Percentiles rank a stretch among this genome's conserved stretches.
These are phyloP conservation scores for Panulirus ornatus DNA, from an alignment of 1,140 invertebrate species.

Conservation along the genomic window DNA sequence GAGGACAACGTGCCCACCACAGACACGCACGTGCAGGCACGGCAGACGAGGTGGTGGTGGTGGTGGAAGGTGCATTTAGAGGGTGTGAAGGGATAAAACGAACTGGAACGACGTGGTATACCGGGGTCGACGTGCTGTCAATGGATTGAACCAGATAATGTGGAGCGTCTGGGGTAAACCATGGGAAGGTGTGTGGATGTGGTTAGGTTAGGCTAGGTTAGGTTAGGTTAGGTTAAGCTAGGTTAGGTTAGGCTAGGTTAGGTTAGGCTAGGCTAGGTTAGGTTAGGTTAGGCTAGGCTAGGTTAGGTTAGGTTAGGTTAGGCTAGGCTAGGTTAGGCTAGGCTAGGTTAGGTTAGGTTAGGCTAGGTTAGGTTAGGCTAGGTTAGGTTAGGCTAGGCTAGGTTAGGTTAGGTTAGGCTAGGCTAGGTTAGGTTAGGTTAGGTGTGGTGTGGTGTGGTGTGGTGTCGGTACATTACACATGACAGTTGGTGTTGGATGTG, in stretches of 20 bases:
- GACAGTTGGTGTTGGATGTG: background rate
- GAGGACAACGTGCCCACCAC: no score
- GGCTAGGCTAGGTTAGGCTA: slow-evolving; percentile 16
- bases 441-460: background rate
- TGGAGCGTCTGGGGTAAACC: background rate
- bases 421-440: slow-evolving; percentile 14
- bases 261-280: slow-evolving; percentile 13
- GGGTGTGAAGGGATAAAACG: no score
- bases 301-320: slow-evolving; percentile 21
- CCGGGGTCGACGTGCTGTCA: no score
- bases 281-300: slow-evolving; percentile 17
- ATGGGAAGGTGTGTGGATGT: background rate
- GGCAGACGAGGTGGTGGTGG: no score
- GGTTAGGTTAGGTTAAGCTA: slow-evolving; percentile 14
- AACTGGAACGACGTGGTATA: no score
- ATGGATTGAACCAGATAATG: background rate
- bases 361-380: background rate
- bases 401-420: slow-evolving; percentile 24
- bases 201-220: slow-evolving; percentile 22
- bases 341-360: slow-evolving; percentile 18
- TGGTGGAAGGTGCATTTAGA: no score
- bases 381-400: background rate
- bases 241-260: slow-evolving; percentile 21
- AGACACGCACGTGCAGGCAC: no score
- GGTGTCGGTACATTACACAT: no score